Percentiles rank a stretch among this genome's conserved stretches.
Conservation (phyloP, 2,113 vertebrate genomes). For the Falcunculus frontatus region DNA sequence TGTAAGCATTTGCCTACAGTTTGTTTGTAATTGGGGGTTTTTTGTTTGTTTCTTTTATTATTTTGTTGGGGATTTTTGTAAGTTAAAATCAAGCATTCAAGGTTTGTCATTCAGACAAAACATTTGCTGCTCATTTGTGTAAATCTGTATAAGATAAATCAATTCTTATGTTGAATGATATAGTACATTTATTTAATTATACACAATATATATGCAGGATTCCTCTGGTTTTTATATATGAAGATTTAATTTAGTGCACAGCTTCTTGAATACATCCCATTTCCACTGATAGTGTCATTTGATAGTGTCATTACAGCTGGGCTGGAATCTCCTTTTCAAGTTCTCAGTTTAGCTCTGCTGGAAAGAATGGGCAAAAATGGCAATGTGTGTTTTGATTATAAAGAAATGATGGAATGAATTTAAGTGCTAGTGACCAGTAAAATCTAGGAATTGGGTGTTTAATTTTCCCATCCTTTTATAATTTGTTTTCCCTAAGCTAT, state of each 20-base stretch:
- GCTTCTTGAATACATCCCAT: not conserved
- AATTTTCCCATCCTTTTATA: not conserved
- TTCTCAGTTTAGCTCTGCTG: not conserved
- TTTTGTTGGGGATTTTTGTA: not conserved
- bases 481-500: not conserved
- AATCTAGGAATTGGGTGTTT: not conserved
- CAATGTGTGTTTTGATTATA: not conserved
- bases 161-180: not conserved
- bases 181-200: not conserved
- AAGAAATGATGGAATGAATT: not conserved
- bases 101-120: not conserved
- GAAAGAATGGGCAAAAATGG: not conserved
- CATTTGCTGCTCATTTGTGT: not conserved
- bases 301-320: not conserved
- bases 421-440: not conserved
- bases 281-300: not conserved
- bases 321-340: not conserved
- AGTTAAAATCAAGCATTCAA: not conserved
- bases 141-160: not conserved
- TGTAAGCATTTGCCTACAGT: slow-evolving; percentile 77
- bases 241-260: not conserved
- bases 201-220: not conserved
- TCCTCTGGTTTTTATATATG: not conserved
- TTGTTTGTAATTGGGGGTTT: not conserved
- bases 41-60: not conserved